phyloP scores from a whole-genome alignment of 1,140 invertebrate species.

The Dendroctonus valens region DNA sequence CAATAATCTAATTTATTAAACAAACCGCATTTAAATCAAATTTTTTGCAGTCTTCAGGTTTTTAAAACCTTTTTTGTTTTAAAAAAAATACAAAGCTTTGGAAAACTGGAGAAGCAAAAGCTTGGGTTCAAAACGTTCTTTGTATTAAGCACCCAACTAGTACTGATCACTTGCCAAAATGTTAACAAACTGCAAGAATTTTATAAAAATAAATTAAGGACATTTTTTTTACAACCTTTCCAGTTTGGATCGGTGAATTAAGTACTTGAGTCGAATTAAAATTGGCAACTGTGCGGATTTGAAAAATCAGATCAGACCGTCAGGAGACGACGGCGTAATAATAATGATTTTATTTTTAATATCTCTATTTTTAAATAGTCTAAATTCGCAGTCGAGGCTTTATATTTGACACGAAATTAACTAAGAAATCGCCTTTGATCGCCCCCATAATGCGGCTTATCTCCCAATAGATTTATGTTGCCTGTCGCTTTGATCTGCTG shows the following conservation, averaged over 20 bases:
- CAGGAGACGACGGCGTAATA: conserved; percentile 10
- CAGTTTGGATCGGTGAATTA: neutral
- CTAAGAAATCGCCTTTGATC: conserved; percentile 1
- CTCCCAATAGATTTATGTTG: neutral
- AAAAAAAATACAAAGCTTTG: no score
- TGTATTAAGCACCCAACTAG: no score
- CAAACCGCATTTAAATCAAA: no score
- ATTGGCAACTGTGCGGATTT: conserved; percentile 7
- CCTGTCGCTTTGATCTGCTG: conserved; percentile 5
- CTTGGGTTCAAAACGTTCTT: no score
- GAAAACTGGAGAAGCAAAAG: no score
- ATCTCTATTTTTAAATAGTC: conserved; percentile 20
- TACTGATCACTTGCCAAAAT: no score
- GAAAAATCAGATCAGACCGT: conserved; percentile 13
- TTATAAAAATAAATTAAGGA: no score
- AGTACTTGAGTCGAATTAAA: neutral
- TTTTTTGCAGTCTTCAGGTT: no score
- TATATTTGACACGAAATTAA: conserved; percentile 6
- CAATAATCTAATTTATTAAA: no score
- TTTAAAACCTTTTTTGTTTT: no score
- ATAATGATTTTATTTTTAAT: conserved; percentile 17
- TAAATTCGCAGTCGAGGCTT: conserved; percentile 13
- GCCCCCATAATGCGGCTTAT: neutral
- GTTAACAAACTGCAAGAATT: no score
- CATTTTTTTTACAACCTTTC: no score